Conservation (phyloP, 1,140 invertebrate genomes). For the Phortica variegata region DNA sequence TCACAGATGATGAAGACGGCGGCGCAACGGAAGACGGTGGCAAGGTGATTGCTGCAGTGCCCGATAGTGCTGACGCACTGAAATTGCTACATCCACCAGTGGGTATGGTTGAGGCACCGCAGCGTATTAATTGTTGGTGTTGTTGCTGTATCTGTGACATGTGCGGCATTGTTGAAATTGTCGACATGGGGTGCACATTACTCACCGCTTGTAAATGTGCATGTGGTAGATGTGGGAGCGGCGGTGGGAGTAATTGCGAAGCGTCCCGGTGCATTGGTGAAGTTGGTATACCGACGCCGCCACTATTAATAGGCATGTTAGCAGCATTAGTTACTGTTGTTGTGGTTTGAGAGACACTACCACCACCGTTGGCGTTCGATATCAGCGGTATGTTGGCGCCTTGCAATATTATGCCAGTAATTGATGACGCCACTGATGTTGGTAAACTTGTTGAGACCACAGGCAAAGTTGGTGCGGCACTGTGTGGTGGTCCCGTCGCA, state of each 20-base stretch:
- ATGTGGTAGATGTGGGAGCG: conserved; percentile 33
- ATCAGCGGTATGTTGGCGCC: conserved; percentile 14
- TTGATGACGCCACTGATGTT: conserved; percentile 15
- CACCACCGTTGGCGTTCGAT: conserved; percentile 9
- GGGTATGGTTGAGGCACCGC: conserved; percentile 16
- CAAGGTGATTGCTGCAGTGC: conserved; percentile 19
- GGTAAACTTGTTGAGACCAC: conserved; percentile 7
- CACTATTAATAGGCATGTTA: background rate
- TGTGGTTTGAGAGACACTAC: conserved; percentile 9
- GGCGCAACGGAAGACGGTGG: conserved; percentile 23
- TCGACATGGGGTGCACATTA: conserved; percentile 18
- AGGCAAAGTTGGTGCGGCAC: conserved; percentile 1
- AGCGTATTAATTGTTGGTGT: conserved; percentile 24
- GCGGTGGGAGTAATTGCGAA: conserved; percentile 27
- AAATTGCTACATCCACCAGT: conserved; percentile 11
- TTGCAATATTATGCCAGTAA: conserved; percentile 24
- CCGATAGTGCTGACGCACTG: conserved; percentile 19
- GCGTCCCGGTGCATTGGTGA: background rate
- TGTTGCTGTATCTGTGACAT: conserved; percentile 15
- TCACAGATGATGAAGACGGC: conserved; percentile 45
- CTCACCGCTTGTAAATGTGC: conserved; percentile 15
- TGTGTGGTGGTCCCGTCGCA: conserved; percentile 4
- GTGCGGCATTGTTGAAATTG: conserved; percentile 20
- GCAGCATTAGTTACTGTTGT: conserved; percentile 17
- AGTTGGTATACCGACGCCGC: background rate